phyloP scores from a whole-genome alignment of 2,888 invertebrate genomes.

The Drosophila borealis region DNA sequence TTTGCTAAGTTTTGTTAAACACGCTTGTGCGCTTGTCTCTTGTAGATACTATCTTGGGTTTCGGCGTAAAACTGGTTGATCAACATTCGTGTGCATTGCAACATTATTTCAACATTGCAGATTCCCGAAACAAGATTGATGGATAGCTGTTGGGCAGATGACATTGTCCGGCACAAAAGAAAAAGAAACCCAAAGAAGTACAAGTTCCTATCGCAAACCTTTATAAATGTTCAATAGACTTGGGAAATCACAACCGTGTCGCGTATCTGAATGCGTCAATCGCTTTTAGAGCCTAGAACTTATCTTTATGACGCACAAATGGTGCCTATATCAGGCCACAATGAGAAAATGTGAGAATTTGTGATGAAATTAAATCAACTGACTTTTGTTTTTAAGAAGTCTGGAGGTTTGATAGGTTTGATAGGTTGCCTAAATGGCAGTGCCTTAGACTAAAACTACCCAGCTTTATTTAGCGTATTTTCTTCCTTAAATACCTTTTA shows the following conservation, averaged over 20 bases:
- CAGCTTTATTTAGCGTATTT: too few relatives aligned
- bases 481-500: too few relatives aligned
- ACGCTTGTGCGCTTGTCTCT: conserved; percentile 1
- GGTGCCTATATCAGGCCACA: conserved; percentile 17
- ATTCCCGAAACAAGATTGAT: neutral
- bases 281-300: conserved; percentile 7
- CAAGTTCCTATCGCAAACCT: neutral
- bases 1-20: neutral
- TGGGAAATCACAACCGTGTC: neutral
- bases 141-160: neutral
- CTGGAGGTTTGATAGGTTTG: too few relatives aligned
- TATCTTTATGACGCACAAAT: conserved; percentile 47
- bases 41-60: neutral
- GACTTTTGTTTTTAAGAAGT: too few relatives aligned
- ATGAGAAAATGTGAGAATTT: neutral
- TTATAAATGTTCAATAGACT: neutral
- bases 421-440: too few relatives aligned
- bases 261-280: conserved; percentile 21
- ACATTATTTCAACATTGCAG: conserved; percentile 26
- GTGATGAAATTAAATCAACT: neutral
- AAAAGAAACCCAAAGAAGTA: too few relatives aligned
- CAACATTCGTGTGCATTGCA: conserved; percentile 26
- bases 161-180: neutral
- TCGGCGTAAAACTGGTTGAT: conserved; percentile 33
- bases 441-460: too few relatives aligned